Evolutionary conservation across 2,888 invertebrate species (phyloP).

Genomic region (Rhaphigaster nebulosa): DNA sequence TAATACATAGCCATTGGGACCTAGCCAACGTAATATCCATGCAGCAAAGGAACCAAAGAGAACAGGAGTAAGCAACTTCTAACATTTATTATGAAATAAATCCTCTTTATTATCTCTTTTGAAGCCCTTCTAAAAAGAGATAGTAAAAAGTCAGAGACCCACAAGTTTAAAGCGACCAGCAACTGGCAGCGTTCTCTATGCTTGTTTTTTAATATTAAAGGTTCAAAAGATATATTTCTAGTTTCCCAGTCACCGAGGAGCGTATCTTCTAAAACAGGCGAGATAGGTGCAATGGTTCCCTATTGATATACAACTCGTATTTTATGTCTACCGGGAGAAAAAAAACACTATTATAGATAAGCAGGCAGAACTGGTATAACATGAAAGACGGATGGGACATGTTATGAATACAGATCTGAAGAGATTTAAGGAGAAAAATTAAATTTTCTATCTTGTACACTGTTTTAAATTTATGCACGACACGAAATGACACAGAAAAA

Average conservation of each 20-base stretch:
- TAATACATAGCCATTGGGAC: background rate
- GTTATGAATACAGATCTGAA: conserved; percentile 2
- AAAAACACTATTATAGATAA: background rate
- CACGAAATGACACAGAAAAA: background rate
- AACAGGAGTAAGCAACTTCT: background rate
- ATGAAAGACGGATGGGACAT: background rate
- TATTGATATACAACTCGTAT: conserved; percentile 3
- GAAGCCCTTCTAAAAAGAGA: background rate
- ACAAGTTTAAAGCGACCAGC: background rate
- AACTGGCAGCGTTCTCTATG: background rate
- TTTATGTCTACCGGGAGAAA: background rate
- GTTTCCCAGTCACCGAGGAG: background rate
- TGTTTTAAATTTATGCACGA: background rate
- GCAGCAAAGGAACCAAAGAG: background rate
- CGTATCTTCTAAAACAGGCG: background rate
- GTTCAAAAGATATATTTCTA: conserved; percentile 13
- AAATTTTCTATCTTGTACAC: background rate
- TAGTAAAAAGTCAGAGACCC: background rate
- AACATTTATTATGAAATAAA: background rate
- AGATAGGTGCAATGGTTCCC: background rate
- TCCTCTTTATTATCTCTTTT: background rate
- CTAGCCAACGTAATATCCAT: background rate
- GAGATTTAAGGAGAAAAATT: background rate
- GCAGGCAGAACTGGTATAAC: background rate
- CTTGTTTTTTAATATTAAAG: background rate